phyloP scores from a whole-genome alignment of 2,113 vertebrate genomes.

The Arenaria interpres region DNA sequence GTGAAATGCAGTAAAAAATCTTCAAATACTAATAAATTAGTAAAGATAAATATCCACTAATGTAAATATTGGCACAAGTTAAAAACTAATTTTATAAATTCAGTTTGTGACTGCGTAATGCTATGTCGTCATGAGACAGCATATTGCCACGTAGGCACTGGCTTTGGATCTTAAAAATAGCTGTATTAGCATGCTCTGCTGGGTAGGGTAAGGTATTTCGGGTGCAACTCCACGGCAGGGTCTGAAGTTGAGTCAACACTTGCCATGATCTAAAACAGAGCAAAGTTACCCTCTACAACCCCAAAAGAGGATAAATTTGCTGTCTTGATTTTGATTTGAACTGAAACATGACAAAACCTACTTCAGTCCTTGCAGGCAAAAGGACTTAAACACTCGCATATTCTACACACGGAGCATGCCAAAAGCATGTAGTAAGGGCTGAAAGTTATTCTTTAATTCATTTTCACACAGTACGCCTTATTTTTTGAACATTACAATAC shows the following conservation, averaged over 20 bases:
- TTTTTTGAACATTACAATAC: background rate
- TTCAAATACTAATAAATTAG: background rate
- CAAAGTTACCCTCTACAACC: background rate
- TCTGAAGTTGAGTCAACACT: background rate
- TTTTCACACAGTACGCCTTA: background rate
- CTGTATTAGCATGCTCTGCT: background rate
- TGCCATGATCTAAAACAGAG: no score
- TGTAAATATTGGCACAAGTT: background rate
- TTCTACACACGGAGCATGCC: background rate
- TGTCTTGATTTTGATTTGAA: background rate
- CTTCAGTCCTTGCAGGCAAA: background rate
- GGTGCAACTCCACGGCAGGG: background rate
- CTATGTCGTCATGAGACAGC: background rate
- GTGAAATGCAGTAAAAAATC: background rate
- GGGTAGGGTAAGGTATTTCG: background rate
- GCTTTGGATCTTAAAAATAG: background rate
- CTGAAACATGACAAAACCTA: background rate
- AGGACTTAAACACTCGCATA: background rate
- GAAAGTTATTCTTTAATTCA: background rate
- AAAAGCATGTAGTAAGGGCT: background rate
- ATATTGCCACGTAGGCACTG: no score
- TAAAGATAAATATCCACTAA: background rate
- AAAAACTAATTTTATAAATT: background rate
- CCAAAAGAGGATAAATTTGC: background rate
- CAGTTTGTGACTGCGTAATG: background rate